A percentile compares a stretch with the other conserved stretches of the same genome.
Conservation (phyloP, 2,797 vertebrate genomes). For the Gymnothorax reevesii region DNA sequence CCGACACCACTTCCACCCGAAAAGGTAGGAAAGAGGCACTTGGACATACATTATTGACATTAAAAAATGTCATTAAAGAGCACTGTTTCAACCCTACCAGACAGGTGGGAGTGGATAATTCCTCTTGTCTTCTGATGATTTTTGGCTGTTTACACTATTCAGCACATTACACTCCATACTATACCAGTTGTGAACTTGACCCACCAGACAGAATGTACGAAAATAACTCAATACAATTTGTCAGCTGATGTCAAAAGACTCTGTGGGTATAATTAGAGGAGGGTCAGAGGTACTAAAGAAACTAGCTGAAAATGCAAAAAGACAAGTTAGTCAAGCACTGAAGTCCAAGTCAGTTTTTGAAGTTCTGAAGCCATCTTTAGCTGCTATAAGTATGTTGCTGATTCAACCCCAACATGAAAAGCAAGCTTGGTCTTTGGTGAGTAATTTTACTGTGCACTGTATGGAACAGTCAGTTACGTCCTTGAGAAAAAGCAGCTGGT, state of each 20-base stretch:
- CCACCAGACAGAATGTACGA: neutral
- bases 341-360: neutral
- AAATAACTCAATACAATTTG: neutral
- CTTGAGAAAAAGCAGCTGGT: neutral
- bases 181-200: neutral
- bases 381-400: no score
- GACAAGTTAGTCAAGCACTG: neutral
- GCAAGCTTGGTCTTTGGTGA: no score
- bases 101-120: neutral
- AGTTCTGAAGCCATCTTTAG: no score
- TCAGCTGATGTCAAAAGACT: neutral
- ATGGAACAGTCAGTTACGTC: neutral
- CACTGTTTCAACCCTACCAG: neutral
- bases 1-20: constrained; percentile 88
- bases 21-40: constrained; percentile 75
- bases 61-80: neutral
- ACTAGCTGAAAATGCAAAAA: neutral
- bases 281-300: neutral
- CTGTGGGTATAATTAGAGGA: neutral
- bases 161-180: neutral
- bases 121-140: neutral
- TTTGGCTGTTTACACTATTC: neutral
- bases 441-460: neutral
- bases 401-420: no score
- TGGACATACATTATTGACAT: neutral